Base-by-base conservation (phyloP, 2,888 invertebrate species). In the Pimpla rufipes region DNA sequence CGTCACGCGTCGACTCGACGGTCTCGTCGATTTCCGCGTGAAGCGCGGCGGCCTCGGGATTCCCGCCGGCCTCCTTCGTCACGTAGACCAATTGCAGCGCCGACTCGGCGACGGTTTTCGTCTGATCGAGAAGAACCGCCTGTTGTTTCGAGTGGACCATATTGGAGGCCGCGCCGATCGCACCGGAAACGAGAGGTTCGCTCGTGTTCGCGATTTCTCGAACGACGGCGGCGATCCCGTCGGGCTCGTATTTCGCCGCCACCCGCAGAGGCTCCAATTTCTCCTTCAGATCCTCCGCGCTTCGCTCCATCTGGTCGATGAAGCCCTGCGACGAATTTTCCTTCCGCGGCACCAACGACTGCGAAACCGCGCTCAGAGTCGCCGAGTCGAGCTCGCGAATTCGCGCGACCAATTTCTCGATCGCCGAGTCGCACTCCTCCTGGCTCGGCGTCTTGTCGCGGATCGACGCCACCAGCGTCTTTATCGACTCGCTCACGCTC, bases 401-500 rank as follows among this genome's bases (percentile, higher is more conserved):
- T 87, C 96, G 96, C 0, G 95, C 95, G 85, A 95, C 96, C 8
- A 99, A 94, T 0, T 96, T 96, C 45, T 97, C 97, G 50, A 98
- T 95, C 0, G 97, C 98, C 0, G 95, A 95, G 62, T 97, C 97
- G 93, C 99, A 98, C 93, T 99, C 99, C 4, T 96, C 96, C 93
- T 99, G 99, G 0, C 99, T 99, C 0, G 99, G 99, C 0, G 99
- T 98, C 89, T 98, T 98, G 91, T 99, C 99, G 95, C 97, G 96
- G 88, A 99, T 98, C 85, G 98, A 97, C 13, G 98, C 96, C 4
- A 99, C 98, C 4, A 99, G 95, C 11, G 96, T 96, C 94, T 99
- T 99, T 91, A 99, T 99, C 37, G 98, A 97, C 93, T 99, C 99
- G 0, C 99, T 99, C 0, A 99, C 99, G 70, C 96, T 97, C 93